phyloP scores from a whole-genome alignment of 2,113 vertebrate genomes.

The Aramus guarauna region DNA sequence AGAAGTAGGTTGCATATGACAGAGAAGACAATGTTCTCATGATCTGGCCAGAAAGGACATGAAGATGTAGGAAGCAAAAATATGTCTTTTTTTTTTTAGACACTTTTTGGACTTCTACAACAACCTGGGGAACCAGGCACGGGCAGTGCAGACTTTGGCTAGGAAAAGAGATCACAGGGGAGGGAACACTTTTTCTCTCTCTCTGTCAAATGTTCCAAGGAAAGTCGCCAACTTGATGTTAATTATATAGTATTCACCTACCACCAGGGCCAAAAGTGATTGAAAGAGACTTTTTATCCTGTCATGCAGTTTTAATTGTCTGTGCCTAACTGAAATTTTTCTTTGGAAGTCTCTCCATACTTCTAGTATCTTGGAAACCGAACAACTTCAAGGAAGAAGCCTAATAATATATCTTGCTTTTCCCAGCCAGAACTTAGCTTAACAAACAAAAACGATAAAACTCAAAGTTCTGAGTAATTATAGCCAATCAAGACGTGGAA shows the following conservation, averaged over 20 bases:
- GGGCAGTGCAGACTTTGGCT: neutral
- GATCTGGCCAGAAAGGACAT: neutral
- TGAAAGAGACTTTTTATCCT: slow-evolving; percentile 12
- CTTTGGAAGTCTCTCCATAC: neutral
- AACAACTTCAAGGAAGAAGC: neutral
- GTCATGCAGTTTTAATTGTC: slow-evolving; percentile 1
- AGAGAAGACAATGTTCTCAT: neutral
- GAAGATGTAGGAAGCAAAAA: neutral
- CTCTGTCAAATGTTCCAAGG: neutral
- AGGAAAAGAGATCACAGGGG: neutral
- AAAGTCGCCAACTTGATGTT: neutral
- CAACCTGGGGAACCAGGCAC: neutral
- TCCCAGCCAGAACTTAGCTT: neutral
- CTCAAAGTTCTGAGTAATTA: neutral
- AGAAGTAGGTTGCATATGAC: neutral
- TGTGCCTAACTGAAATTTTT: neutral
- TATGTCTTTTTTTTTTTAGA: neutral
- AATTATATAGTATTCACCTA: neutral
- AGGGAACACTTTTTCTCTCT: neutral
- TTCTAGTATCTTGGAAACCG: neutral
- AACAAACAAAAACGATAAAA: neutral
- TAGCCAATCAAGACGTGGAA: neutral
- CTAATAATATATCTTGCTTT: neutral
- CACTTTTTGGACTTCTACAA: neutral
- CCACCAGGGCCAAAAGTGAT: neutral